phyloP scores from a whole-genome alignment of 1,140 invertebrate species.

The Nylanderia fulva region DNA sequence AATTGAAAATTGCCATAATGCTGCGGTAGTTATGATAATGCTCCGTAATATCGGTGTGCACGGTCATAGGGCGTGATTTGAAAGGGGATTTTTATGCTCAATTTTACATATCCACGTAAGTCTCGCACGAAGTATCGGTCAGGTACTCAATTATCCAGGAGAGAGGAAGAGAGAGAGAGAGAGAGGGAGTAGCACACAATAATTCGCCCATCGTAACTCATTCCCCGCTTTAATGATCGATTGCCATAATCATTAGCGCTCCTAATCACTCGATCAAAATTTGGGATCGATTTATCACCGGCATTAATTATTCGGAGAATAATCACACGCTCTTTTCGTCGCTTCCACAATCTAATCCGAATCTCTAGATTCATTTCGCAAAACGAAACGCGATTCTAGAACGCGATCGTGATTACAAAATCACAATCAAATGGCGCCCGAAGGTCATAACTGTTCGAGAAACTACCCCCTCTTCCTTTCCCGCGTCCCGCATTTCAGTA shows the following conservation, averaged over 20 bases:
- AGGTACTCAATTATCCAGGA: slow-evolving; percentile 55
- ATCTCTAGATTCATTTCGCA: not conserved
- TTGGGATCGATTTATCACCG: not conserved
- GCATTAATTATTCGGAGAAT: slow-evolving; percentile 1
- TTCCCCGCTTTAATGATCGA: slow-evolving; percentile 34
- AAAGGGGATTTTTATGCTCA: slow-evolving; percentile 68
- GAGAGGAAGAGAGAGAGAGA: too few species aligned
- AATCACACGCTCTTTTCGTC: not conserved
- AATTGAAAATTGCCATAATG: slow-evolving; percentile 76
- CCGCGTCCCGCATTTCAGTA: not conserved
- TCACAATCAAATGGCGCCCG: not conserved
- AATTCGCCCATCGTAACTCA: slow-evolving; percentile 34
- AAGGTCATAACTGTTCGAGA: slow-evolving; percentile 3
- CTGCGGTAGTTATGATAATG: slow-evolving; percentile 72
- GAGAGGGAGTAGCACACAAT: slow-evolving; percentile 46
- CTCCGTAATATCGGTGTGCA: slow-evolving; percentile 64
- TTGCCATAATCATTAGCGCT: slow-evolving; percentile 30
- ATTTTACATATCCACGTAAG: slow-evolving; percentile 63
- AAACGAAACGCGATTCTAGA: not conserved
- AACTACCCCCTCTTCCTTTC: not conserved
- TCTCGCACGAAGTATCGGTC: slow-evolving; percentile 41
- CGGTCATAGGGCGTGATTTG: slow-evolving; percentile 64
- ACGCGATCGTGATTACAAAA: slow-evolving; percentile 6
- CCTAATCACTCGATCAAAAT: slow-evolving; percentile 30
- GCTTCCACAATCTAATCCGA: not conserved